Conservation (phyloP, 2,113 vertebrate genomes). For the Apodemus speciosus region DNA sequence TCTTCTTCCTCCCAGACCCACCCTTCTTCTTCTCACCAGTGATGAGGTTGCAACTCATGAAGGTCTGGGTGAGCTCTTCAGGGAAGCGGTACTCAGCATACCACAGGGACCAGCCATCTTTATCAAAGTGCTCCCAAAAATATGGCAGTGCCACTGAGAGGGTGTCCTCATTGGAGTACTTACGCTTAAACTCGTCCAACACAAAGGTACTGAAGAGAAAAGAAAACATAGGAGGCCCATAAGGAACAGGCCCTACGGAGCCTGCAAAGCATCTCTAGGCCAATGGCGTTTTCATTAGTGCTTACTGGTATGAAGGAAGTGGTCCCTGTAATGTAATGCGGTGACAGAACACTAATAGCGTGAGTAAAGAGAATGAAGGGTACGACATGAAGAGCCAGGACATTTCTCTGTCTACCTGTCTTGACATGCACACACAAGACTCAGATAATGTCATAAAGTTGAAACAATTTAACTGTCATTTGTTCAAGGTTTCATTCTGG, state of each 20-base stretch:
- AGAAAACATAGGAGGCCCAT: neutral
- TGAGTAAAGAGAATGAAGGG: neutral
- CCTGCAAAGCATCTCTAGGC: neutral
- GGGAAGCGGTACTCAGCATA: conserved; percentile 91
- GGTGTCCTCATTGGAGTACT: conserved; percentile 95
- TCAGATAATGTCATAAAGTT: neutral
- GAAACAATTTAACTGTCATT: neutral
- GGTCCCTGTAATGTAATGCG: neutral
- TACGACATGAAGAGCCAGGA: neutral
- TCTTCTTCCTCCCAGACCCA: neutral
- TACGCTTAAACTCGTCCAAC: conserved; percentile 95
- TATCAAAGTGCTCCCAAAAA: conserved; percentile 94
- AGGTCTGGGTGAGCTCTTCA: conserved; percentile 90
- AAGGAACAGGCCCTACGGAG: neutral
- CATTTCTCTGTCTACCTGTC: no score
- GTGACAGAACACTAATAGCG: neutral
- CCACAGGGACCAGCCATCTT: conserved; percentile 94
- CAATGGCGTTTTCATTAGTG: neutral
- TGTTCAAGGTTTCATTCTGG: neutral
- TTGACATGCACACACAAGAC: neutral
- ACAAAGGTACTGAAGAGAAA: conserved; percentile 87
- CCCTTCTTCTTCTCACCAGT: conserved; percentile 84
- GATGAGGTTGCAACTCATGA: conserved; percentile 99
- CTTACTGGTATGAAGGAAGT: neutral
- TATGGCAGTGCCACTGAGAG: conserved; percentile 91